phyloP scores from a whole-genome alignment of 2,888 invertebrate species.

The Marasmarcha lunaedactyla region DNA sequence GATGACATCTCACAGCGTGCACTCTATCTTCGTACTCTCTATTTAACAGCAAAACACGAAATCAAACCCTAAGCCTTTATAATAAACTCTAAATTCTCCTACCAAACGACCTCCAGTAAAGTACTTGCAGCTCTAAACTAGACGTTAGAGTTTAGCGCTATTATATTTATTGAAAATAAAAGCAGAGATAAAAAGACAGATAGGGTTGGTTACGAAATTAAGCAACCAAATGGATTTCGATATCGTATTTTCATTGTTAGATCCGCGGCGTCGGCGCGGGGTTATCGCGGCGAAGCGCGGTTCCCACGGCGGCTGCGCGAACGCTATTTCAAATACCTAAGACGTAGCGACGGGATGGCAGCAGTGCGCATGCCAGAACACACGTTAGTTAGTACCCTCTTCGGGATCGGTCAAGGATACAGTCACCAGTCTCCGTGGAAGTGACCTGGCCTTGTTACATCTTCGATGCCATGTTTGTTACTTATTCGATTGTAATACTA shows the following conservation, averaged over 20 bases:
- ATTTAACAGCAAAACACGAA: constrained; percentile 16
- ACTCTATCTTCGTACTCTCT: constrained; percentile 43
- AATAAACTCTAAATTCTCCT: constrained; percentile 26
- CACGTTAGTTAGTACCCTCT: constrained; percentile 60
- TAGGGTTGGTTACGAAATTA: constrained; percentile 57
- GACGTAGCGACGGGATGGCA: constrained; percentile 13
- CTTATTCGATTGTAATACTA: constrained; percentile 36
- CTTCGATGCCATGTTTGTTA: constrained; percentile 47
- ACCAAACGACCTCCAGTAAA: constrained; percentile 2
- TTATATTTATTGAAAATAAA: constrained; percentile 55
- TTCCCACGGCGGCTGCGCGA: constrained; percentile 63
- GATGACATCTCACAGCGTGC: constrained; percentile 68
- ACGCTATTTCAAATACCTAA: constrained; percentile 68
- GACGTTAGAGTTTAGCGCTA: constrained; percentile 35
- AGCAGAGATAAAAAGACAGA: constrained; percentile 52
- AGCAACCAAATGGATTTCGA: constrained; percentile 57
- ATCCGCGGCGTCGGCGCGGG: constrained; percentile 28
- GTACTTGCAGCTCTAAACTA: neutral
- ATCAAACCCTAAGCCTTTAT: constrained; percentile 17
- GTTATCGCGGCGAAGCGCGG: constrained; percentile 41
- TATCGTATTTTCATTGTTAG: constrained; percentile 56
- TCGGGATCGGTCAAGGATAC: constrained; percentile 70
- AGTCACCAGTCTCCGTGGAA: constrained; percentile 46
- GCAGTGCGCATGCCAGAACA: no score
- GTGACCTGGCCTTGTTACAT: constrained; percentile 57